A percentile compares a stretch with the other conserved stretches of the same genome.
phyloP scores from a whole-genome alignment of 2,113 vertebrate species.

The Eolophus roseicapilla region DNA sequence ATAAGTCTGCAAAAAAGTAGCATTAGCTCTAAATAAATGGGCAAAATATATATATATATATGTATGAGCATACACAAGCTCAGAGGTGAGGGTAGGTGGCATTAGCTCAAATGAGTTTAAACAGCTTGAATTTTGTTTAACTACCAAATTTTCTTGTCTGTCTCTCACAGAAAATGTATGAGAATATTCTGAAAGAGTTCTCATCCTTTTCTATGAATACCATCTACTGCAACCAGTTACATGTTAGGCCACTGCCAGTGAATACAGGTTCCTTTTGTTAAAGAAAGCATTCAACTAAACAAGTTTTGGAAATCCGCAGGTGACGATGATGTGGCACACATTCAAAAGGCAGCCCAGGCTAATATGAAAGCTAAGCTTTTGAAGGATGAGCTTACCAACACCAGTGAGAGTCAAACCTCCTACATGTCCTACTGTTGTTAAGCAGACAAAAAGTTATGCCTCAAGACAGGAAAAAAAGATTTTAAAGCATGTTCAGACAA shows the following conservation, averaged over 20 bases:
- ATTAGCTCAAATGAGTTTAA: not conserved
- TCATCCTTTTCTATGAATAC: not conserved
- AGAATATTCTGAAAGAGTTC: not conserved
- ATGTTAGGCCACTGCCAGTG: not conserved
- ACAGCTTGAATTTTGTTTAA: not conserved
- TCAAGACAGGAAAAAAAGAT: not conserved
- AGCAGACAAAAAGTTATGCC: not conserved
- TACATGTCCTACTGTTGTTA: not conserved
- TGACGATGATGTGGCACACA: not conserved
- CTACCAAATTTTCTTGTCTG: not conserved
- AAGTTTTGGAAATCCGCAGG: not conserved
- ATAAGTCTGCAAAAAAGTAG: not conserved
- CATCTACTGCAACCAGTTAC: not conserved
- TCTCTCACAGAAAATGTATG: not conserved
- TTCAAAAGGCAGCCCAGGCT: not conserved
- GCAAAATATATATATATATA: not conserved
- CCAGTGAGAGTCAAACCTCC: not conserved
- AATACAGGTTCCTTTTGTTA: not conserved
- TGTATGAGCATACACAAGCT: not conserved
- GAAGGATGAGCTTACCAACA: not conserved
- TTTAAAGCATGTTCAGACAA: not conserved
- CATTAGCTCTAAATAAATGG: not conserved
- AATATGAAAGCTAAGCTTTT: not conserved
- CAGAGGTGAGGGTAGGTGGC: not conserved
- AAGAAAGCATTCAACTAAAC: not conserved